These are phyloP conservation scores for Cosmorhoe ocellata DNA, from an alignment of 2,888 invertebrate species.

Conservation along the genomic window DNA sequence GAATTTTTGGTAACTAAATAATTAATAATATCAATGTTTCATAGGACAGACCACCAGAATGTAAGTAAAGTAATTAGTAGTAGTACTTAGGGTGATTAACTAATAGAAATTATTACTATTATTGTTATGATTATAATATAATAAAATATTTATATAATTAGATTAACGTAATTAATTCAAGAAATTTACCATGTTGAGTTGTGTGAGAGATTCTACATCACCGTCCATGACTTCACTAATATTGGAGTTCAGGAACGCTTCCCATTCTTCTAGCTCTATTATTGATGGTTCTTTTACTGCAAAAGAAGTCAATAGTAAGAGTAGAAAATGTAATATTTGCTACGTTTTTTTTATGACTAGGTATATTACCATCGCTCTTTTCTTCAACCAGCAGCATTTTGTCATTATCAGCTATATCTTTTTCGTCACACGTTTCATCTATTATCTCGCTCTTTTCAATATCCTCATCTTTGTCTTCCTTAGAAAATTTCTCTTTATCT, in stretches of 20 bases:
- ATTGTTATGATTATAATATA: too few relatives aligned
- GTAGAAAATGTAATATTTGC: too few relatives aligned
- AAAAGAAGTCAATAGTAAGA: slow-evolving; percentile 4
- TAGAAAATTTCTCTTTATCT: slow-evolving; percentile 58
- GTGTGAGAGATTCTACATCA: slow-evolving; percentile 88
- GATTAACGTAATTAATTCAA: too few relatives aligned
- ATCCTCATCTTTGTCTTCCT: slow-evolving; percentile 73
- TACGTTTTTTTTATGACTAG: too few relatives aligned
- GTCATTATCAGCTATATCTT: slow-evolving; percentile 71
- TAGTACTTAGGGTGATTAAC: too few relatives aligned
- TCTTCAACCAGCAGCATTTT: slow-evolving; percentile 55
- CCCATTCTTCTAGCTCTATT: slow-evolving; percentile 93
- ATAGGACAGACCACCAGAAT: too few relatives aligned
- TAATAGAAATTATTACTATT: too few relatives aligned
- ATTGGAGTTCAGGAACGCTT: slow-evolving; percentile 90
- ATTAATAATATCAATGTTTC: too few relatives aligned
- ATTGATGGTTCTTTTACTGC: slow-evolving; percentile 81
- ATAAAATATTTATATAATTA: too few relatives aligned
- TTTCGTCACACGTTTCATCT: slow-evolving; percentile 67
- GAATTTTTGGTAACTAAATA: too few relatives aligned
- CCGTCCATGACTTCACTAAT: slow-evolving; percentile 92
- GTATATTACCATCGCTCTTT: slow-evolving; percentile 55
- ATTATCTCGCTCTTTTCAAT: slow-evolving; percentile 72
- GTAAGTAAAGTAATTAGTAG: too few relatives aligned
- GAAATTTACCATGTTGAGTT: slow-evolving; percentile 83